Evolutionary conservation across 2,113 vertebrate genomes (phyloP).

Genomic region (Carassius auratus): DNA sequence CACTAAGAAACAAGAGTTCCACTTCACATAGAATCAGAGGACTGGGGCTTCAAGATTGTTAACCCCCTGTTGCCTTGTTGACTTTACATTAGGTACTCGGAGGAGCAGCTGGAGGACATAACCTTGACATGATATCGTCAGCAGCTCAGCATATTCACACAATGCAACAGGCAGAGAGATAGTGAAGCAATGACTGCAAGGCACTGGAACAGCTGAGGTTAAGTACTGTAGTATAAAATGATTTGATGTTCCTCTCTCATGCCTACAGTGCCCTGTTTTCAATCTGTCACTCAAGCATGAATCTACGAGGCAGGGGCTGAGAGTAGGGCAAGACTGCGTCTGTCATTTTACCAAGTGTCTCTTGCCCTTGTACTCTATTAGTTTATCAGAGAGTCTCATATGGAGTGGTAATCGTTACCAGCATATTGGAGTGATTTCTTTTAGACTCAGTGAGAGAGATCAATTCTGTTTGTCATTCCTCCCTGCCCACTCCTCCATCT

Average conservation of each 20-base stretch:
- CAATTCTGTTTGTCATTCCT: slow-evolving; percentile 55
- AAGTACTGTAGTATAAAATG: slow-evolving; percentile 10
- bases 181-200: slow-evolving; percentile 32
- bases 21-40: slow-evolving; percentile 37
- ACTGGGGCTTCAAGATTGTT: slow-evolving; percentile 38
- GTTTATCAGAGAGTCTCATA: slow-evolving; percentile 50
- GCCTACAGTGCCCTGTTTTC: slow-evolving; percentile 51
- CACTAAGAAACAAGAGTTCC: slow-evolving; percentile 20
- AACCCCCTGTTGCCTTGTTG: not conserved
- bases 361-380: slow-evolving; percentile 48
- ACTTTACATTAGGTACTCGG: not conserved
- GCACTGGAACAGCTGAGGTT: slow-evolving; percentile 31
- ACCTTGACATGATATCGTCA: slow-evolving; percentile 26
- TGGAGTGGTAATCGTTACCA: slow-evolving; percentile 57
- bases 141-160: slow-evolving; percentile 36
- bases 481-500: slow-evolving; percentile 10
- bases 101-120: not conserved
- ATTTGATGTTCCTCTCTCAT: slow-evolving; percentile 41
- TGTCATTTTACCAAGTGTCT: slow-evolving; percentile 46
- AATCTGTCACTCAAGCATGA: slow-evolving; percentile 55
- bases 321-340: slow-evolving; percentile 38
- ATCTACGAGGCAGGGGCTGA: slow-evolving; percentile 43
- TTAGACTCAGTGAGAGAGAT: slow-evolving; percentile 46
- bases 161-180: not conserved
- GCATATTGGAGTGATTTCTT: slow-evolving; percentile 52